Evolutionary conservation across 2,113 vertebrate genomes (phyloP), one percentile per base, ranked within the genome.

Genomic region (Calonectris borealis): DNA sequence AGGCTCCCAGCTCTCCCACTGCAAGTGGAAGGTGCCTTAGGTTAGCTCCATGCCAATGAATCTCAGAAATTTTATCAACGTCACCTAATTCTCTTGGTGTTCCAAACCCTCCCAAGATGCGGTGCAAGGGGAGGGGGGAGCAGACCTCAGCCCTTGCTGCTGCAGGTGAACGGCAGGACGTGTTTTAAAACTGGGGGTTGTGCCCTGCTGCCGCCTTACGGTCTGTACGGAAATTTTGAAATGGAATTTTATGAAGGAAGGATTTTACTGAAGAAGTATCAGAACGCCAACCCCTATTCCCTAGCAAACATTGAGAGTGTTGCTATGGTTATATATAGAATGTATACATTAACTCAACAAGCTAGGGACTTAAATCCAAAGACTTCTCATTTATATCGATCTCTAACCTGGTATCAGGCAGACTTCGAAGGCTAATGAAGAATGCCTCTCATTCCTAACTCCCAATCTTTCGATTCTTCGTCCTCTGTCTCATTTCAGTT

Each of bases 1-100:
- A 95, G 98, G 82, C 92, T 92, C 51, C 98, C 98, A 3, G 69
- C 96, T 48, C 94, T 98, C 7, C 61, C 61, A 86, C 98, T 98
- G 69, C 98, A 98, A 58, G 97, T 83, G 90, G 98, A 99, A 86
- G 98, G 98, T 78, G 98, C 98, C n/a, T 98, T 98, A 98, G 98
- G 98, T 99, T 44, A 85, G 98, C 61, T 69, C 54, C 78, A 54
- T 24, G 8, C 26, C 51, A 46, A 21, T 51, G 13, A 64, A 21
- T 38, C 29, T 82, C 27, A 26, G 21, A 26, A 55, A 58, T 32
- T 26, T 60, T 26, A 54, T 14, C 26, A 32, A 17, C 29, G 32
- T 61, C 42, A n/a, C 49, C 61, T 48, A 25, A 70, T 44, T 42
- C 25, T 61, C 51, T 26, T 27, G 8, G 46, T 57, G 49, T 16